A percentile compares a stretch with the other conserved stretches of the same genome.
Conservation (phyloP, 2,797 vertebrate species). For the Scomberomorus guttatus region DNA sequence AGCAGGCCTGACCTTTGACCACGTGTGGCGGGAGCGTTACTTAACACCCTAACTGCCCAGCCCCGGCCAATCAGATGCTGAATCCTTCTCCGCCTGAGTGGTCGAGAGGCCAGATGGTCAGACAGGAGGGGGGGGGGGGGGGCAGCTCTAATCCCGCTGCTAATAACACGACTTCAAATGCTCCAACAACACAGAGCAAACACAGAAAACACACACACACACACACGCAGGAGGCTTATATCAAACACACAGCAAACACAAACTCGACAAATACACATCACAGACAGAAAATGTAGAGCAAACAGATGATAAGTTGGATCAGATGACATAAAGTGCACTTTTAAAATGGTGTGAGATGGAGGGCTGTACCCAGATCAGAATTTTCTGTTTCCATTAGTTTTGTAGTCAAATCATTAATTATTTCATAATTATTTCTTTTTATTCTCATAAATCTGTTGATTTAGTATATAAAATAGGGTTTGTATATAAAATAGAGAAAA, state of each 20-base stretch:
- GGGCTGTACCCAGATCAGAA: too few species aligned
- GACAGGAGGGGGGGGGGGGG: constrained; percentile 23
- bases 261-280: not conserved
- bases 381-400: too few species aligned
- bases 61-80: not conserved
- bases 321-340: too few species aligned
- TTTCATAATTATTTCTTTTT: too few species aligned
- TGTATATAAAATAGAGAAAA: too few species aligned
- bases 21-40: constrained; percentile 8
- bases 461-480: too few species aligned
- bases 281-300: not conserved
- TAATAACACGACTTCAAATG: constrained; percentile 45
- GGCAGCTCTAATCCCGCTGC: constrained; percentile 58
- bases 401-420: too few species aligned
- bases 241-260: not conserved
- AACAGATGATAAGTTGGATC: too few species aligned
- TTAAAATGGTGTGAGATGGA: too few species aligned
- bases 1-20: constrained; percentile 33
- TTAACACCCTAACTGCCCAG: not conserved
- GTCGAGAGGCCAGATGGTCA: constrained; percentile 62
- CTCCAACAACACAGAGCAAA: not conserved
- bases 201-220: not conserved
- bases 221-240: not conserved
- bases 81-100: constrained; percentile 15
- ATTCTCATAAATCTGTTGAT: too few species aligned